Base-by-base conservation (phyloP, 2,113 vertebrate genomes). In the Syngnathoides biaculeatus region DNA sequence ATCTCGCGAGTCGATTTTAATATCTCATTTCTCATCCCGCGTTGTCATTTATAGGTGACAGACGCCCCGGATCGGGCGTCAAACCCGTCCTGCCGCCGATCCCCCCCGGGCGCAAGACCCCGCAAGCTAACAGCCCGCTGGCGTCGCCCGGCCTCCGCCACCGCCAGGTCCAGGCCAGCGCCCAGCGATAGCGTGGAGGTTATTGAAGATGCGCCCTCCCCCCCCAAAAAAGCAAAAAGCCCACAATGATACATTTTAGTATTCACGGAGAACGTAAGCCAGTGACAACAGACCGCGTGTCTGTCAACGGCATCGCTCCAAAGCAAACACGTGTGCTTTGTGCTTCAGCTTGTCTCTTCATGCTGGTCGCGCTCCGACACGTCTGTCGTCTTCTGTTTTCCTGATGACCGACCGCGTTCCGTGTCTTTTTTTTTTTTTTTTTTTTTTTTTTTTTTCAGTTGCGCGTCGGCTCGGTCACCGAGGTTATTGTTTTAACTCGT, bases 21-120 rank as follows among this genome's bases (percentile, higher is more conserved):
- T 17, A 27, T 30, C 55, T 17, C 5, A 8, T 30, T 57, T 57
- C 55, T 57, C 55, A 27, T 30, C 14, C 19, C 14, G 3, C 15
- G 26, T 8, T 43, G 60, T 62, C 7, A 17, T 62, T 62, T 43
- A 2, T 43, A 62, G 60, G 75, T 1, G 78, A 38, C 0, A 50
- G 68, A 47, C 85, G 75, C 0, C 86, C 92, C 0, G 90, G 92
- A 6, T 93, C 89, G 69, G 88, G 88, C 8, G 67, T 81, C 77
- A 95, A 89, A 62, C 89, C 91, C 1, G 42, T 91, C 65, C 91
- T 98, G 7, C 96, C 96, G 13, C 94, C 95, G 0, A 97, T 98
- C 78, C 93, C 93, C 0, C 65, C 89, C 0, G 90, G 93, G 1
- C 50, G 61, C 58, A 95, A 89, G 69, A 90, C 75, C 43, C 74